phyloP scores from a whole-genome alignment of 2,113 vertebrate genomes.

The Aplodontia rufa region DNA sequence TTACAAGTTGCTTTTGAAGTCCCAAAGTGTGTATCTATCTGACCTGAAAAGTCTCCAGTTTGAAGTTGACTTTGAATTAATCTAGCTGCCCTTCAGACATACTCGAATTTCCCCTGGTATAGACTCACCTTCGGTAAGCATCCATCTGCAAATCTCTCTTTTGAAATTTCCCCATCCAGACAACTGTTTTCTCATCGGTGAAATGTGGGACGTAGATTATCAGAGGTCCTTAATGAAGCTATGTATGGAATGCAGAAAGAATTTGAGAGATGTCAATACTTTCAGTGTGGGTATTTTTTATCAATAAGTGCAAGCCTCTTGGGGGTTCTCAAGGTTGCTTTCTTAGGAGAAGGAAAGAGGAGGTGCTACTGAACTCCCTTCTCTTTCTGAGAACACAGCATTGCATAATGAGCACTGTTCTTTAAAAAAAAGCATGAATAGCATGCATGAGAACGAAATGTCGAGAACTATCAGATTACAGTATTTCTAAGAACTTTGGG shows the following conservation, averaged over 20 bases:
- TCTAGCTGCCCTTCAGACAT: background rate
- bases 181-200: background rate
- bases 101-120: background rate
- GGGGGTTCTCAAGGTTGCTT: background rate
- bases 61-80: constrained; percentile 49
- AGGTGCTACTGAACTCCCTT: background rate
- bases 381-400: background rate
- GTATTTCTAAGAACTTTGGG: background rate
- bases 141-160: background rate
- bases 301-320: background rate
- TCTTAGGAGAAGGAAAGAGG: background rate
- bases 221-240: background rate
- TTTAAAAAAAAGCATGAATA: background rate
- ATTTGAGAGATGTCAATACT: background rate
- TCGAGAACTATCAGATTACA: background rate
- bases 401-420: background rate
- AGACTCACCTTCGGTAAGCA: background rate
- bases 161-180: background rate
- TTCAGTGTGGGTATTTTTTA: background rate
- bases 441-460: background rate
- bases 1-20: constrained; percentile 12
- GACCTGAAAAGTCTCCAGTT: background rate
- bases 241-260: background rate
- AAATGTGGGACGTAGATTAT: background rate
- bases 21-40: background rate